These are phyloP conservation scores for Hormiphora californensis DNA, from an alignment of 37 sponge, comb jelly and placozoan genomes.

Conservation along the genomic window DNA sequence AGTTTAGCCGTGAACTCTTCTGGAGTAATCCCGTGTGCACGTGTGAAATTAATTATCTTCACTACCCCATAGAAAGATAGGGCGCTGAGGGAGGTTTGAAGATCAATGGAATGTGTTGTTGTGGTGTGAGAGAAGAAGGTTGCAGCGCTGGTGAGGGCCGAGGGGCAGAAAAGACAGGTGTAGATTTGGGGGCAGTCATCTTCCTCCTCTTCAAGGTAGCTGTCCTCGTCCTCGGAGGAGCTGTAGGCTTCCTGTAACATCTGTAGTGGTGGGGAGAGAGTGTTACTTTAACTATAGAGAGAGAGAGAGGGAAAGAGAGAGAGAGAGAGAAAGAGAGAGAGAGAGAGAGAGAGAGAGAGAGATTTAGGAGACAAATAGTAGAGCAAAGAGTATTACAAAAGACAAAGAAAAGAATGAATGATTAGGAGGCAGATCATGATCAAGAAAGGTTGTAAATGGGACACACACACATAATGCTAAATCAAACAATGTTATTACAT, in stretches of 20 bases:
- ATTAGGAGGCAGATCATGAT: too few relatives aligned
- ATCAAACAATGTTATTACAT: too few relatives aligned
- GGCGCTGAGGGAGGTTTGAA: not conserved
- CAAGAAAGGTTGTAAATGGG: too few relatives aligned
- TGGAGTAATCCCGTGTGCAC: not conserved
- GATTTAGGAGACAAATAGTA: too few relatives aligned
- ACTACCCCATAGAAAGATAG: not conserved
- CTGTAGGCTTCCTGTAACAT: constrained; percentile 17
- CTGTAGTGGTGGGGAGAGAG: too few relatives aligned
- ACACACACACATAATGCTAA: too few relatives aligned
- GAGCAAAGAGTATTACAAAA: too few relatives aligned
- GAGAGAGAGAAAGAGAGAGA: too few relatives aligned
- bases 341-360: too few relatives aligned
- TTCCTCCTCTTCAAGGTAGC: constrained; percentile 2
- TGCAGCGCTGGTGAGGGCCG: not conserved
- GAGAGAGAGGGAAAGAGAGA: too few relatives aligned
- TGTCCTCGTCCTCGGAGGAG: constrained; percentile 3
- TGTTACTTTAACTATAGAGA: too few relatives aligned
- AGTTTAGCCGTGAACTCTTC: not conserved
- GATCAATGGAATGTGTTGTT: not conserved
- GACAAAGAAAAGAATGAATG: too few relatives aligned
- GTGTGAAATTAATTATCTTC: constrained; percentile 1
- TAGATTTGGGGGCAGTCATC: constrained; percentile 2
- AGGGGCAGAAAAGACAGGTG: not conserved
- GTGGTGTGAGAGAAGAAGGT: not conserved